phyloP scores from a whole-genome alignment of 2,888 invertebrate species.

The Helicoverpa assulta region DNA sequence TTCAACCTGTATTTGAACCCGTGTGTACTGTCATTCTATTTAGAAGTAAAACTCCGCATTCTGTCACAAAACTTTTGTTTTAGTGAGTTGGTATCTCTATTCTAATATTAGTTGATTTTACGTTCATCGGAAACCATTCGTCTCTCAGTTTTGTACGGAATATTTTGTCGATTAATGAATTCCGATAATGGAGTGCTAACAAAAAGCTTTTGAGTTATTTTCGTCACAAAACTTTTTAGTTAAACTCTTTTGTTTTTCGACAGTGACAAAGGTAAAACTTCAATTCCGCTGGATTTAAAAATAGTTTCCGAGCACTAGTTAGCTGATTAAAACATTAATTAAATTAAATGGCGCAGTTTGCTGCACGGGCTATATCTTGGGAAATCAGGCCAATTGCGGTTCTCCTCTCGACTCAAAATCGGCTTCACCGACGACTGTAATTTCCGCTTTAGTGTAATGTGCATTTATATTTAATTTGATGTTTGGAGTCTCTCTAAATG shows the following conservation, averaged over 20 bases:
- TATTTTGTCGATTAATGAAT: slow-evolving; percentile 54
- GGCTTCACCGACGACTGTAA: slow-evolving; percentile 46
- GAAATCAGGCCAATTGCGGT: slow-evolving; percentile 77
- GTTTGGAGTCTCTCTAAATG: not conserved
- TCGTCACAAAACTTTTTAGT: slow-evolving; percentile 31
- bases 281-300: slow-evolving; percentile 56
- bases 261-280: slow-evolving; percentile 46
- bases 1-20: slow-evolving; percentile 13
- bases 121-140: slow-evolving; percentile 60
- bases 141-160: slow-evolving; percentile 42
- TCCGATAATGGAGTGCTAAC: slow-evolving; percentile 44
- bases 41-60: slow-evolving; percentile 2
- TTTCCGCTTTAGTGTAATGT: slow-evolving; percentile 55
- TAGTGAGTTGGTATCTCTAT: slow-evolving; percentile 26
- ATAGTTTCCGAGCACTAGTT: slow-evolving; percentile 73
- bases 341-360: slow-evolving; percentile 75
- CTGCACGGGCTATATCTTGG: slow-evolving; percentile 76
- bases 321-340: slow-evolving; percentile 86
- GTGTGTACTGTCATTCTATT: not conserved
- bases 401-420: slow-evolving; percentile 55
- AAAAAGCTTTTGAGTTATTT: slow-evolving; percentile 52
- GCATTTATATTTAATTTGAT: slow-evolving; percentile 38
- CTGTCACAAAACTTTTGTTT: slow-evolving; percentile 23
- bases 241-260: slow-evolving; percentile 38
- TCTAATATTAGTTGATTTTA: slow-evolving; percentile 45